Evolutionary conservation across 2,113 vertebrate species (phyloP).

Genomic region (Atlantisia rogersi): DNA sequence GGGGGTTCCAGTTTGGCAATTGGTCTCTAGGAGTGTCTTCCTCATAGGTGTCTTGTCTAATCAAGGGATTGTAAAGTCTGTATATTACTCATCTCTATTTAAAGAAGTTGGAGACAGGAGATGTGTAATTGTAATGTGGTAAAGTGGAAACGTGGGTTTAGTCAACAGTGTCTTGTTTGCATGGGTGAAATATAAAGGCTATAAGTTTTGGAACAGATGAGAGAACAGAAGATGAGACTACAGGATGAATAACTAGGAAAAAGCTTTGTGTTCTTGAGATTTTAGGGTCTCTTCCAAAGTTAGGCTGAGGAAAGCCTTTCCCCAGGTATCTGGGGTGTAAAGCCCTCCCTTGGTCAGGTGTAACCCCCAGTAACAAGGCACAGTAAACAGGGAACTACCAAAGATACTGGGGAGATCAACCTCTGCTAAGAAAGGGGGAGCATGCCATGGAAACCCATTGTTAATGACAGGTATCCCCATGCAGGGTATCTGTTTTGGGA

Average conservation of each 20-base stretch:
- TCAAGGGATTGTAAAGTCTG: slow-evolving; percentile 16
- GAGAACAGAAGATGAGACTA: not conserved
- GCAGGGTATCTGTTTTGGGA: not conserved
- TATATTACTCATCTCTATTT: slow-evolving; percentile 41
- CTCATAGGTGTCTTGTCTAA: slow-evolving; percentile 37
- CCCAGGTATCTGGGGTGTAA: not conserved
- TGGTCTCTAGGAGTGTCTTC: not conserved
- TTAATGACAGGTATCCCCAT: accelerated
- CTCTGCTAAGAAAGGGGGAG: not conserved
- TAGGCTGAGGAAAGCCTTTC: not conserved
- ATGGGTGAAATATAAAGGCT: not conserved
- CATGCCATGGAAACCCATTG: not conserved
- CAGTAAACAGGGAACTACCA: not conserved
- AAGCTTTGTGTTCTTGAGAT: not conserved
- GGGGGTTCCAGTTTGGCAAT: slow-evolving; percentile 43
- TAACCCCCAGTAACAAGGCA: not conserved
- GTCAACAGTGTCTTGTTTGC: not conserved
- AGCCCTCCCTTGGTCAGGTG: not conserved
- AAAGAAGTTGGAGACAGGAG: slow-evolving; percentile 11
- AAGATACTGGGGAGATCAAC: not conserved
- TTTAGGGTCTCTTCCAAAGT: not conserved
- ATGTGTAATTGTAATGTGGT: not conserved
- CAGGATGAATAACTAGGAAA: not conserved
- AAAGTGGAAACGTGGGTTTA: not conserved
- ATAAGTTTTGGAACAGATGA: not conserved